Evolutionary conservation across 2,888 invertebrate species (phyloP), one percentile per base, ranked within the genome.

Genomic region (Eilema griseolum): DNA sequence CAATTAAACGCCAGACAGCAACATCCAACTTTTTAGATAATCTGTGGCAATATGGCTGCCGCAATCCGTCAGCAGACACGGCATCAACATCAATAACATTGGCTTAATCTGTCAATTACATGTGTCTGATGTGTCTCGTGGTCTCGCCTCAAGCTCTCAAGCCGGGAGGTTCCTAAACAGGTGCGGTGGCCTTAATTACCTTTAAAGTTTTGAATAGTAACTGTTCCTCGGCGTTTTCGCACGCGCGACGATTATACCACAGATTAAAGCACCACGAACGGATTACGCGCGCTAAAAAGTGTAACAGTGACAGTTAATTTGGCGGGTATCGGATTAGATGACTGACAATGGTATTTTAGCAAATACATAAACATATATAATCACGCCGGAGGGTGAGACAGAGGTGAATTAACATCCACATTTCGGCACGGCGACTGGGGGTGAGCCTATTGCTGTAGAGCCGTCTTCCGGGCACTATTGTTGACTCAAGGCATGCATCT

Each of bases 131-230:
- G 11, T 56, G 59, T 59, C 26, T 24, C 26, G 61, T 31, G 61
- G 46, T 69, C 65, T 72, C 33, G 37, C 33, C 62, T 57, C 24
- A 20, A 60, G 37, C 56, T 33, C 67, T 73, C 69, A 73, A 56
- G 76, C 76, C 74, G 66, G 66, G 65, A 73, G 74, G 75, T 78
- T 66, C 71, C 61, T 64, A 69, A 78, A 80, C 80, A 81, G 80
- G 82, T 81, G 80, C 74, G 73, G 76, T 81, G 81, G 67, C 81
- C 81, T 82, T 78, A 81, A 81, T 81, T 80, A 82, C 82, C 61
- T 71, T 72, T 69, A 72, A 72, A 72, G 65, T 66, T 69, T 72
- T 59, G 41, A 72, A 69, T 62, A 33, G 61, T 76, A 78, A 80
- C 78, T 72, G 76, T 83, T 70, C 26, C 72, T 71, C 57, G 62